Conservation (phyloP, 2,888 invertebrate species). For the Ectobius pallidus region DNA sequence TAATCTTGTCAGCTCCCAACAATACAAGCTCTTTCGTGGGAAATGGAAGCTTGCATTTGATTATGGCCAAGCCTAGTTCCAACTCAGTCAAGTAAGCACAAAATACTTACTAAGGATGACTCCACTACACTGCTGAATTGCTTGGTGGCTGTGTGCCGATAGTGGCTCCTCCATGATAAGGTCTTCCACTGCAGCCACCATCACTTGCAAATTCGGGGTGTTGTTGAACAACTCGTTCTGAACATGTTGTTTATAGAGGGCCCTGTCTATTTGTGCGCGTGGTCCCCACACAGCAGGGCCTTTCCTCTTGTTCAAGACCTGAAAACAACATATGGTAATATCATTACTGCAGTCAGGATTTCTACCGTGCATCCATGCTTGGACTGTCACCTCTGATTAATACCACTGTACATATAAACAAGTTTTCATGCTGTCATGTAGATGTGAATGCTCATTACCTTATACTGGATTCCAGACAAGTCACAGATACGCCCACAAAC, state of each 20-base stretch:
- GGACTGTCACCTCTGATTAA: too few relatives aligned
- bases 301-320: slow-evolving; percentile 76
- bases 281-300: slow-evolving; percentile 92
- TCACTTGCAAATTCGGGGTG: slow-evolving; percentile 69
- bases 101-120: slow-evolving; percentile 61
- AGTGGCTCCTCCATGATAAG: slow-evolving; percentile 61
- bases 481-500: slow-evolving; percentile 83
- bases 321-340: too few relatives aligned
- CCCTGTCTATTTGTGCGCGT: slow-evolving; percentile 85
- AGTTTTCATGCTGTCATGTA: too few relatives aligned
- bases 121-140: slow-evolving; percentile 56
- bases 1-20: too few relatives aligned
- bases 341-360: too few relatives aligned
- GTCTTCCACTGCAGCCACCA: slow-evolving; percentile 79
- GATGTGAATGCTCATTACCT: too few relatives aligned
- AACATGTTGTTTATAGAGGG: slow-evolving; percentile 75
- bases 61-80: too few relatives aligned
- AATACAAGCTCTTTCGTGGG: too few relatives aligned
- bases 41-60: too few relatives aligned
- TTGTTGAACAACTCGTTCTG: slow-evolving; percentile 70
- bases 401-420: too few relatives aligned
- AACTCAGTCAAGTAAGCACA: too few relatives aligned
- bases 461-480: slow-evolving; percentile 79
- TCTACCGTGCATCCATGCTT: too few relatives aligned
- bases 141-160: slow-evolving; percentile 9